These are phyloP conservation scores for Callionymus lyra DNA, from an alignment of 2,113 vertebrate species.

Conservation along the genomic window DNA sequence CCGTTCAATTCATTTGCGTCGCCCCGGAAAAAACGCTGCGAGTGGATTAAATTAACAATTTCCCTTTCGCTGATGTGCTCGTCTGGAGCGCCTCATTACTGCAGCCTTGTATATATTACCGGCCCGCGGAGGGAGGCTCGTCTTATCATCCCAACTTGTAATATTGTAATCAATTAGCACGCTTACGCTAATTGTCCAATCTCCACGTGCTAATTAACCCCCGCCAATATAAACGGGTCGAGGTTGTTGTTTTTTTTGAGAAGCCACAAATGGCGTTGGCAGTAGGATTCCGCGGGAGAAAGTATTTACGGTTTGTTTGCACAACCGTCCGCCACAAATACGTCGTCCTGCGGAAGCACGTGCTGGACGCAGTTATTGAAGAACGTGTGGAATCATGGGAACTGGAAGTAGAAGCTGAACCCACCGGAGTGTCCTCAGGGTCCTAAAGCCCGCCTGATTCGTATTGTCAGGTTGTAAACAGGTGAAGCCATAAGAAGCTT, in stretches of 20 bases:
- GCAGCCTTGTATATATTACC: slow-evolving; percentile 56
- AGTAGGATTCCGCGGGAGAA: slow-evolving; percentile 13
- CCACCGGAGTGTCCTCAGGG: no score
- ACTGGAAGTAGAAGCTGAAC: no score
- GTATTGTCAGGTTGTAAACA: no score
- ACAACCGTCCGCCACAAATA: no score
- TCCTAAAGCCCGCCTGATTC: no score
- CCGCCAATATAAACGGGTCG: slow-evolving; percentile 53
- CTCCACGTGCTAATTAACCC: slow-evolving; percentile 56
- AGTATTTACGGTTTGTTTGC: no score
- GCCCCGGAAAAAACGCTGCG: slow-evolving; percentile 39
- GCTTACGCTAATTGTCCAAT: slow-evolving; percentile 60
- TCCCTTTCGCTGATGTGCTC: slow-evolving; percentile 52
- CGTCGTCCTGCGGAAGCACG: no score
- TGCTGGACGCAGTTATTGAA: no score
- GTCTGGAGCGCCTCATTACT: slow-evolving; percentile 60
- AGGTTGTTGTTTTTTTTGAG: slow-evolving; percentile 27
- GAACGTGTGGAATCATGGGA: no score
- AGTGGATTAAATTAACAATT: slow-evolving; percentile 61
- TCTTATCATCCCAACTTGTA: slow-evolving; percentile 52
- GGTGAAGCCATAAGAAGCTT: no score
- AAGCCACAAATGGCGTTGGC: slow-evolving; percentile 45
- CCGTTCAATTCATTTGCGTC: slow-evolving; percentile 25
- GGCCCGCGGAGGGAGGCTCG: slow-evolving; percentile 48
- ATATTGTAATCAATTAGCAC: slow-evolving; percentile 65